Evolutionary conservation across 64 coral and sea anemone species (phyloP).

Genomic region (Orbicella faveolata): DNA sequence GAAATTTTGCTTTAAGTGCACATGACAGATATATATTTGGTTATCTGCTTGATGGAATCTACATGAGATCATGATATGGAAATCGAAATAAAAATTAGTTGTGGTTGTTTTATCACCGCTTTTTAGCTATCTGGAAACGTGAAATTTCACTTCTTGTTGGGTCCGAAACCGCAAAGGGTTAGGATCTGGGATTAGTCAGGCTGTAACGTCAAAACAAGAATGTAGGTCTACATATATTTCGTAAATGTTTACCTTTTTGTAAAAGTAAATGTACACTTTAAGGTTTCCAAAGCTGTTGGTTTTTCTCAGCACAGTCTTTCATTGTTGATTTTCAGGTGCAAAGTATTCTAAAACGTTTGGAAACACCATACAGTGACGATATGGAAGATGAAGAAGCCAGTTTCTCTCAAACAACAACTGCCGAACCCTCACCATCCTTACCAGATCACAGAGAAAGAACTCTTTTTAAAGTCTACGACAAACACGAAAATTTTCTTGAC

Average conservation of each 20-base stretch:
- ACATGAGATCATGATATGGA: too few relatives aligned
- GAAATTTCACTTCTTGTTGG: too few relatives aligned
- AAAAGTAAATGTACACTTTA: neutral
- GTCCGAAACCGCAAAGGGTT: too few relatives aligned
- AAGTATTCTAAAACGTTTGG: conserved; percentile 63
- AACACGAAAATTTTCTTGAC: conserved; percentile 21
- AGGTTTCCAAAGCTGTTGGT: neutral
- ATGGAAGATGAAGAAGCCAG: neutral
- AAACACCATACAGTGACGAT: conserved; percentile 81
- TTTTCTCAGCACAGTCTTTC: neutral
- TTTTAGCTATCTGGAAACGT: too few relatives aligned
- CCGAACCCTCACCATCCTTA: neutral
- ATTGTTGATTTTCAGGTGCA: conserved; percentile 38
- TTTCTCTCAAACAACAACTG: neutral
- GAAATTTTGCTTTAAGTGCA: too few relatives aligned
- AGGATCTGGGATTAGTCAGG: too few relatives aligned
- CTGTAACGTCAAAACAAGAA: too few relatives aligned
- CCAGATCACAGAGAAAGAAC: neutral
- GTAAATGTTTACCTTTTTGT: too few relatives aligned
- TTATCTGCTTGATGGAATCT: too few relatives aligned
- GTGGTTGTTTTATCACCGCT: accelerated
- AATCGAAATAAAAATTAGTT: too few relatives aligned
- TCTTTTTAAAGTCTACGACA: neutral
- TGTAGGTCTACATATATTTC: too few relatives aligned
- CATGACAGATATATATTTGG: too few relatives aligned